A percentile compares a stretch with the other conserved stretches of the same genome.
These are phyloP conservation scores for Xiphophorus maculatus DNA, from an alignment of 2,113 vertebrate genomes.

Conservation along the genomic window DNA sequence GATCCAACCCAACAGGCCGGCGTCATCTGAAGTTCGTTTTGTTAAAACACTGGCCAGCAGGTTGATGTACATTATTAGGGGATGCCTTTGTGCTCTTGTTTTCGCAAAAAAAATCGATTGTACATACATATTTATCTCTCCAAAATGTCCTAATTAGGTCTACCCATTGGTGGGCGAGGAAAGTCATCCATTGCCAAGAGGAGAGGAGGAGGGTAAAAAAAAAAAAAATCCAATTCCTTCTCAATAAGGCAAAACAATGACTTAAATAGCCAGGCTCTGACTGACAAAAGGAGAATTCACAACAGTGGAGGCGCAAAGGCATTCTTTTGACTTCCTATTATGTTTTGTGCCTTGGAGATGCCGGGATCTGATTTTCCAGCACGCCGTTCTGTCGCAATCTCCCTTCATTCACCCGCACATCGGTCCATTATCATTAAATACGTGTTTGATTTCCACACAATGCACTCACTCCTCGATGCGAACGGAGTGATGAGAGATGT, in stretches of 20 bases:
- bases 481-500: constrained; percentile 50
- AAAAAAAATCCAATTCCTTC: constrained; percentile 72
- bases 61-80: constrained; percentile 16
- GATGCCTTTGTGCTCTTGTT: constrained; percentile 49
- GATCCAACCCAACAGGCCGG: constrained; percentile 33
- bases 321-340: constrained; percentile 78
- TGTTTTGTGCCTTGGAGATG: constrained; percentile 75
- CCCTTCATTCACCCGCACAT: constrained; percentile 63
- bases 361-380: constrained; percentile 69
- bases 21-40: constrained; percentile 36
- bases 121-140: constrained; percentile 62
- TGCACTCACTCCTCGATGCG: constrained; percentile 46
- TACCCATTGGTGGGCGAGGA: constrained; percentile 39
- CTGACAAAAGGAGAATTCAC: constrained; percentile 75
- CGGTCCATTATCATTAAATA: constrained; percentile 77
- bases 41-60: constrained; percentile 33
- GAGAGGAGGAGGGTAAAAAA: background rate
- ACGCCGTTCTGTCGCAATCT: constrained; percentile 61
- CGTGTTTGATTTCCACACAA: constrained; percentile 76
- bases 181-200: constrained; percentile 38
- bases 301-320: constrained; percentile 70
- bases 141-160: constrained; percentile 77
- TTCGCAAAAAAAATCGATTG: constrained; percentile 34
- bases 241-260: constrained; percentile 74
- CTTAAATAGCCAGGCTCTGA: constrained; percentile 50